Evolutionary conservation across 2,888 invertebrate species (phyloP), one percentile per base, ranked within the genome.

Genomic region (Apantesis nais): DNA sequence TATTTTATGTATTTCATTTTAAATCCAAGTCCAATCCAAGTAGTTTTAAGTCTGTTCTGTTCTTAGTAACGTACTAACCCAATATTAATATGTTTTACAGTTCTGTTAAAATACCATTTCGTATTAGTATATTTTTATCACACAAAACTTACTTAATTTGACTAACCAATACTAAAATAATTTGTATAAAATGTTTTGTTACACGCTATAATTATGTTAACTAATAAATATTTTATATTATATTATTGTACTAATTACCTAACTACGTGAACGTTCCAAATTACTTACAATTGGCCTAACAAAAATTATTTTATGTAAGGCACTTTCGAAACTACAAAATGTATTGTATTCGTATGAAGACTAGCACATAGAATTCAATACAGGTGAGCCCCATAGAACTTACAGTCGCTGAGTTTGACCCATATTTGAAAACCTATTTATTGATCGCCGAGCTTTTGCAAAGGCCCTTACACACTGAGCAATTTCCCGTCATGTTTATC

Each of bases 391-490:
- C 68, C 62, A 37, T 34, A 75, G 77, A 74, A 80, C 78, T 83
- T 76, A 81, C 80, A 75, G 80, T 73, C 78, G 82, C 79, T 84
- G 83, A 88, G 86, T 87, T 87, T 91, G 90, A 91, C 91, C 91
- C 85, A 90, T 88, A 90, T 91, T 88, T 88, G 86, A 88, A 86
- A 87, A 68, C 83, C n/a, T n/a, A n/a, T n/a, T n/a, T 88, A 90
- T 90, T 82, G 89, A 90, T 90, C 89, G 87, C 60, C 68, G 71
- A 66, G 72, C 78, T 77, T 73, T 79, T 70, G 78, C 79, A 76
- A 75, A 73, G 80, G 74, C 68, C 73, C 70, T 73, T 67, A 74
- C 74, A 80, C 73, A 76, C 76, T 70, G 52, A 81, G 76, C 81
- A 74, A 76, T 79, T 76, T 74, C 70, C 71, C 71, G 73, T 72